phyloP scores from a whole-genome alignment of 2,113 vertebrate species.

The Proterorhinus semilunaris region DNA sequence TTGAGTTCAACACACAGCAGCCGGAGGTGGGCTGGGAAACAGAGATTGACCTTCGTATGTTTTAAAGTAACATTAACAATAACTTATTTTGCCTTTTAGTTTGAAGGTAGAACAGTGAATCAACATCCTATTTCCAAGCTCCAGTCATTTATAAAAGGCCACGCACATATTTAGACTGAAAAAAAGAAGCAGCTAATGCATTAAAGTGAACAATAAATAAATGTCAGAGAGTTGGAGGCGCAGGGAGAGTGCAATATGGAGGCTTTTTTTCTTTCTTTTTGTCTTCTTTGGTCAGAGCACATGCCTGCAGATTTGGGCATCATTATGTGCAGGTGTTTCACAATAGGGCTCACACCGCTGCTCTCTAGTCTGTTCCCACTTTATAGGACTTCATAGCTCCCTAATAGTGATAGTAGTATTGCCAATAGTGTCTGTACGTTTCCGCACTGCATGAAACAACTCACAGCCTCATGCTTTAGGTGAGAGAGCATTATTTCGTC shows the following conservation, averaged over 20 bases:
- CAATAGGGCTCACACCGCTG: background rate
- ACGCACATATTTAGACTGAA: background rate
- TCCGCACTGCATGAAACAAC: too few relatives aligned
- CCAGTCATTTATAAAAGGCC: slow-evolving; percentile 4
- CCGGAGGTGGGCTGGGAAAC: background rate
- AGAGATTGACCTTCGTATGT: too few relatives aligned
- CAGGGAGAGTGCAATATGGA: background rate
- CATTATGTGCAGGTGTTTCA: too few relatives aligned
- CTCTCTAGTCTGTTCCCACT: background rate
- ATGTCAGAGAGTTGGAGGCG: background rate
- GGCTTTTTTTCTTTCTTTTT: background rate
- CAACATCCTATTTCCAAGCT: background rate
- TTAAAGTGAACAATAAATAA: background rate
- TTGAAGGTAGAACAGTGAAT: background rate
- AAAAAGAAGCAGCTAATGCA: background rate
- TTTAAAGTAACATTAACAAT: background rate
- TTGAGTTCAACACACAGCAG: background rate
- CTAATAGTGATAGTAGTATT: too few relatives aligned
- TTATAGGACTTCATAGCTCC: too few relatives aligned
- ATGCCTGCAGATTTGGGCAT: background rate
- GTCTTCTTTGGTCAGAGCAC: too few relatives aligned
- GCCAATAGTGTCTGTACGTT: too few relatives aligned
- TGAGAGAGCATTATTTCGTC: too few relatives aligned
- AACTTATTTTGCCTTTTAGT: background rate
- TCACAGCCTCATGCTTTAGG: too few relatives aligned